Conservation (phyloP, 1,140 invertebrate species). For the Magallana gigas region DNA sequence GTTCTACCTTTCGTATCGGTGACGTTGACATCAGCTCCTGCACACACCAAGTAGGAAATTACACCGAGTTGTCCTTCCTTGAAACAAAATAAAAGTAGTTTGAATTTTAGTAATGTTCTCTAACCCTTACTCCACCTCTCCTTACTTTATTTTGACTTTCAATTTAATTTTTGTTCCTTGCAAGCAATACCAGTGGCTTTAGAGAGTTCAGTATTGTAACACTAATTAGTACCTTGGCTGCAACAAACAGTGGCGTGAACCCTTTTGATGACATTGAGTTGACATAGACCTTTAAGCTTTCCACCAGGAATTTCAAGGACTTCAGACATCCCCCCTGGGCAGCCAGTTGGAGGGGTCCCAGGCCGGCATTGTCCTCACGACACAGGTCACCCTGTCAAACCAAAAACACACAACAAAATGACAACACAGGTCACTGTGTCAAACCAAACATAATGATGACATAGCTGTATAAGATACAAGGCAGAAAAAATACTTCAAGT, state of each 20-base stretch:
- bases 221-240: background rate
- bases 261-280: constrained; percentile 51
- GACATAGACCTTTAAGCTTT: constrained; percentile 63
- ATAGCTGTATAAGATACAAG: too few species aligned
- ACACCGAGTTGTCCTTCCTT: constrained; percentile 60
- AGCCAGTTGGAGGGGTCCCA: constrained; percentile 81
- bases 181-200: too few species aligned
- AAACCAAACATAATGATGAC: too few species aligned
- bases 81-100: too few species aligned
- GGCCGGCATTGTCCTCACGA: constrained; percentile 61
- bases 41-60: constrained; percentile 48
- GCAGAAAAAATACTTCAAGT: too few species aligned
- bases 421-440: too few species aligned
- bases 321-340: constrained; percentile 79
- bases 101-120: too few species aligned
- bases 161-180: too few species aligned
- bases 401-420: too few species aligned
- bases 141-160: too few species aligned
- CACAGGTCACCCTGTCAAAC: constrained; percentile 58
- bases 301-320: constrained; percentile 80
- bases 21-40: constrained; percentile 56
- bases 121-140: too few species aligned
- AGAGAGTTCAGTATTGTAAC: too few species aligned
- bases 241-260: background rate
- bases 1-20: constrained; percentile 61